phyloP scores from a whole-genome alignment of 2,888 invertebrate genomes.

The Dicyrtomina minuta region DNA sequence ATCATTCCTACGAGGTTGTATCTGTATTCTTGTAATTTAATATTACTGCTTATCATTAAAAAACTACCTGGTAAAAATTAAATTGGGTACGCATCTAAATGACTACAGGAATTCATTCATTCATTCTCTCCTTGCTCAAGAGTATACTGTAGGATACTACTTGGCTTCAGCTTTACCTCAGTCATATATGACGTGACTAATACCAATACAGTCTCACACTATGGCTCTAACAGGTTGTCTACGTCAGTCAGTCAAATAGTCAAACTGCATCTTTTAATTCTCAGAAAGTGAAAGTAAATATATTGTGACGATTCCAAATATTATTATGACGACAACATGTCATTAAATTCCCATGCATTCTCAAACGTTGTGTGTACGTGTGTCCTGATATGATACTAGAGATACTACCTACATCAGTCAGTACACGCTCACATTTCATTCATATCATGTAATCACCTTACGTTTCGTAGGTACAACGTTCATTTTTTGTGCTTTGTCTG shows the following conservation, averaged over 20 bases:
- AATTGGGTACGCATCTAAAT: constrained; percentile 12
- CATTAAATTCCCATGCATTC: background rate
- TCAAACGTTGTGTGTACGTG: background rate
- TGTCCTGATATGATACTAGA: background rate
- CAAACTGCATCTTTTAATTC: constrained; percentile 19
- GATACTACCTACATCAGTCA: background rate
- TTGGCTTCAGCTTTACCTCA: background rate
- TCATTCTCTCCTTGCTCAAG: background rate
- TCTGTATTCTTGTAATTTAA: background rate
- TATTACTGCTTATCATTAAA: constrained; percentile 8
- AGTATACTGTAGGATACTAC: too few relatives aligned
- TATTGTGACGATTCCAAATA: constrained; percentile 13
- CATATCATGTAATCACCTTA: background rate
- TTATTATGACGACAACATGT: background rate
- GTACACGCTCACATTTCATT: background rate
- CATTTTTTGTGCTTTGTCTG: background rate
- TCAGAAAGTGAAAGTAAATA: constrained; percentile 28
- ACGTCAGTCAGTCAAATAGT: background rate
- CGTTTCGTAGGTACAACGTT: background rate
- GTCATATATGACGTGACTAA: constrained; percentile 6
- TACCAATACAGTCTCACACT: background rate
- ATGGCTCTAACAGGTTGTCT: constrained; percentile 1
- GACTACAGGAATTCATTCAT: constrained; percentile 1
- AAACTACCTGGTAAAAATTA: background rate
- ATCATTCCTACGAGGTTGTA: background rate